Base-by-base conservation (phyloP, 2,113 vertebrate genomes). In the Micromys minutus region DNA sequence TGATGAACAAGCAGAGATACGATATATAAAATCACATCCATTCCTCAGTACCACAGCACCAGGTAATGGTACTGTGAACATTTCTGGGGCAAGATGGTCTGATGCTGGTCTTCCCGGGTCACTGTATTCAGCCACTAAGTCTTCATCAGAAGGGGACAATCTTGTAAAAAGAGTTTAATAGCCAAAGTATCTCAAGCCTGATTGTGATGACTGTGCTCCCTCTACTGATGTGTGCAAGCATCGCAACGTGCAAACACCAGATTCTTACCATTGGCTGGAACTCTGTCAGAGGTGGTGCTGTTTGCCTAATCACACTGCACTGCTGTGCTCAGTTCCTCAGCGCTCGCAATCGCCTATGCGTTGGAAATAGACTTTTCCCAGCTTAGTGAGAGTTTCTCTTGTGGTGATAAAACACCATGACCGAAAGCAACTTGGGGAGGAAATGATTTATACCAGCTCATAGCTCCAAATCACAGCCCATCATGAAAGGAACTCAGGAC, bases 151-250 rank as follows among this genome's bases (percentile, higher is more conserved):
- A 63, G 0, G 39, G 6, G 24, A 34, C 36, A 42, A 16, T 59
- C 79, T 79, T 57, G 16, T 34, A 29, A 7, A 5, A 47, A 90
- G 29, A 55, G 24, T 9, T 89, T 75, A 26, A 0, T 36, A 8
- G 12, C 10, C 13, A 3, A 65, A 57, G 16, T 29, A 69, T n/a
- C 71, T 91, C 9, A 24, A 65, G 6, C 39, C 63, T n/a, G 2
- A 34, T 90, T 87, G 69, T 91, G 81, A 0, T 45, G 84, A n/a
- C 75, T 45, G 61, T 47, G 93, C 95, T 65, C 96, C 96, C 95
- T 91, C 97, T 97, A 72, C 90, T 93, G 97, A 15, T 57, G 29
- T 6, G 8, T 92, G 13, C 3, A 34, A 47, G 69, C 47, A 88
- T 22, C 55, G 71, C 90, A 91, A n/a, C 39, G n/a, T 45, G 59